phyloP scores from a whole-genome alignment of 2,888 invertebrate species.

The Ceraclea dissimilis region DNA sequence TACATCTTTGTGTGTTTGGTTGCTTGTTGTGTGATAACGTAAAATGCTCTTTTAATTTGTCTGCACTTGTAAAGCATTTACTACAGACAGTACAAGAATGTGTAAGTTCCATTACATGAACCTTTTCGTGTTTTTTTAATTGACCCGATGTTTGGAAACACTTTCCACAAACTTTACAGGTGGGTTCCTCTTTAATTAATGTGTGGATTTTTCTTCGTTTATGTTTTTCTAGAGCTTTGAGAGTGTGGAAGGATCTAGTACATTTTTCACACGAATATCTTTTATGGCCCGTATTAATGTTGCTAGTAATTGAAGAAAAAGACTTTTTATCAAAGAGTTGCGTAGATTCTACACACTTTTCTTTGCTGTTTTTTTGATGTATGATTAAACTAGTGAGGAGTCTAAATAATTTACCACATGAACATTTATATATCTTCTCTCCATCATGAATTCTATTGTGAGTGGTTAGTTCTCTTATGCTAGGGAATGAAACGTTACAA shows the following conservation, averaged over 20 bases:
- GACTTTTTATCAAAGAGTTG: background rate
- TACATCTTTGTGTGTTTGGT: background rate
- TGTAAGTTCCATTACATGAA: background rate
- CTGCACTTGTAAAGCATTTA: background rate
- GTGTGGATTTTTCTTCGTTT: background rate
- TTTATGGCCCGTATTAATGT: background rate
- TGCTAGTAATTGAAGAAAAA: background rate
- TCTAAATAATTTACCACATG: background rate
- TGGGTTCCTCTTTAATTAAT: background rate
- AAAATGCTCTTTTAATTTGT: background rate
- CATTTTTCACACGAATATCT: background rate
- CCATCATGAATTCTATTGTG: slow-evolving; percentile 2
- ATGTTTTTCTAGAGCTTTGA: slow-evolving; percentile 1
- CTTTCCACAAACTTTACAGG: background rate
- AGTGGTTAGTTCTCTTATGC: background rate
- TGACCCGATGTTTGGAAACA: background rate
- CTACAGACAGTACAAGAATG: background rate
- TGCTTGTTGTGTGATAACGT: background rate
- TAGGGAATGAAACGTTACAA: background rate
- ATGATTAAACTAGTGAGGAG: background rate
- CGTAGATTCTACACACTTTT: background rate
- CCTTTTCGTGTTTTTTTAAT: background rate
- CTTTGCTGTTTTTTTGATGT: background rate
- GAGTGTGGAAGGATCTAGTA: background rate
- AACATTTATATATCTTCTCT: slow-evolving; percentile 3